Evolutionary conservation across 2,113 vertebrate genomes (phyloP).

Genomic region (Alethe diademata): DNA sequence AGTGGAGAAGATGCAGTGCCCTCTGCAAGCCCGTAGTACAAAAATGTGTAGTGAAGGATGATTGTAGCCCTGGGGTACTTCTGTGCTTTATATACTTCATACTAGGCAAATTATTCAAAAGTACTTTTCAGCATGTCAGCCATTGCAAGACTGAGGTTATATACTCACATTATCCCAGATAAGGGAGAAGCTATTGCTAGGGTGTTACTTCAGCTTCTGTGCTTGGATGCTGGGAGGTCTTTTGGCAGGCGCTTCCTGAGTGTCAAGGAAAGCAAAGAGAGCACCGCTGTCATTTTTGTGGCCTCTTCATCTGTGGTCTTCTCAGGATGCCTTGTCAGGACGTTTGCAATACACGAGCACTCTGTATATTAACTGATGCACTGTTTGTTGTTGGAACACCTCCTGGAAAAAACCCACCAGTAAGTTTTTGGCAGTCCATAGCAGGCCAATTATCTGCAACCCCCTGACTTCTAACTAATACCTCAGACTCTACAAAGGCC

Average conservation of each 20-base stretch:
- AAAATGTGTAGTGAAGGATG: not conserved
- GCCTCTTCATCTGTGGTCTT: not conserved
- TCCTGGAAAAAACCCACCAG: not conserved
- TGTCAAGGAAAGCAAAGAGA: not conserved
- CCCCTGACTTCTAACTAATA: not conserved
- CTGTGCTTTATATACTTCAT: not conserved
- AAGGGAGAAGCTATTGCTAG: not conserved
- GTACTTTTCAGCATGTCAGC: not conserved
- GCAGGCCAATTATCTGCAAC: not conserved
- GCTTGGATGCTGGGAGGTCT: not conserved
- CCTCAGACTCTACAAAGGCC: not conserved
- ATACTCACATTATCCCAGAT: not conserved
- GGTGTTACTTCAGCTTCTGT: not conserved
- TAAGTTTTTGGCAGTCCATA: not conserved
- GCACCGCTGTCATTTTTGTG: not conserved
- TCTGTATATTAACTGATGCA: not conserved
- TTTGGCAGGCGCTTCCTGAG: not conserved
- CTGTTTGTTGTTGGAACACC: too few relatives aligned
- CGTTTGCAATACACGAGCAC: fast-evolving
- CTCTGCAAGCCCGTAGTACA: fast-evolving
- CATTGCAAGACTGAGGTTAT: not conserved
- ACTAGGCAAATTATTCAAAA: not conserved
- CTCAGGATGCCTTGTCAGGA: not conserved
- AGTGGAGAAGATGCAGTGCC: not conserved
- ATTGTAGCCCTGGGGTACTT: not conserved